These are phyloP conservation scores for Mamestra configurata DNA, from an alignment of 1,140 invertebrate genomes.

Conservation along the genomic window DNA sequence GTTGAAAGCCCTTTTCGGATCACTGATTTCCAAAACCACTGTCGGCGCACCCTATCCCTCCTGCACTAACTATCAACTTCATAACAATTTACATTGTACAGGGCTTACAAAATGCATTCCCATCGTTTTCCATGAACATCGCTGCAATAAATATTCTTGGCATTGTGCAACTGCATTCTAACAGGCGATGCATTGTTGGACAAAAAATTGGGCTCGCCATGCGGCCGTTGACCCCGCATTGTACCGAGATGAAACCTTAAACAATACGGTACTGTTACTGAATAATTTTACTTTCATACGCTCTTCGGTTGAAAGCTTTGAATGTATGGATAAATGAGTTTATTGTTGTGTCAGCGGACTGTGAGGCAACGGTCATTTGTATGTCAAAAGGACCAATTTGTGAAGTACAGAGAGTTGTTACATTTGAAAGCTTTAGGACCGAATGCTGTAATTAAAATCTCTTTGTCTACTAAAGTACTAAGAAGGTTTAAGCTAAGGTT, in stretches of 20 bases:
- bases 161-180: constrained; percentile 40
- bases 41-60: not conserved
- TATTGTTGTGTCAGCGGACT: not conserved
- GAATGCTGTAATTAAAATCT: no score
- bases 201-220: constrained; percentile 35
- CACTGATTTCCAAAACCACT: not conserved
- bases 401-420: not conserved
- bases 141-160: constrained; percentile 30
- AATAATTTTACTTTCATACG: constrained; percentile 28
- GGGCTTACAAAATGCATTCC: constrained; percentile 32
- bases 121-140: constrained; percentile 37
- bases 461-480: no score
- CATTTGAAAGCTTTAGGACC: no score
- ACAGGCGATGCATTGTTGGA: constrained; percentile 35
- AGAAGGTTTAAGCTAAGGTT: no score
- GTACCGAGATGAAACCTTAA: constrained; percentile 29
- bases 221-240: constrained; percentile 28
- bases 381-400: not conserved
- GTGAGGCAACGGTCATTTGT: not conserved
- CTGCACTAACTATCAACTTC: not conserved
- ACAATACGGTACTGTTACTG: constrained; percentile 40
- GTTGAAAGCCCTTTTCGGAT: not conserved
- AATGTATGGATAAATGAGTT: constrained; percentile 4
- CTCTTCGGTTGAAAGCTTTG: constrained; percentile 3
- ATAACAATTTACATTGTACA: constrained; percentile 18